Evolutionary conservation across 2,113 vertebrate genomes (phyloP), one percentile per base, ranked within the genome.

Genomic region (Copsychus sechellarum): DNA sequence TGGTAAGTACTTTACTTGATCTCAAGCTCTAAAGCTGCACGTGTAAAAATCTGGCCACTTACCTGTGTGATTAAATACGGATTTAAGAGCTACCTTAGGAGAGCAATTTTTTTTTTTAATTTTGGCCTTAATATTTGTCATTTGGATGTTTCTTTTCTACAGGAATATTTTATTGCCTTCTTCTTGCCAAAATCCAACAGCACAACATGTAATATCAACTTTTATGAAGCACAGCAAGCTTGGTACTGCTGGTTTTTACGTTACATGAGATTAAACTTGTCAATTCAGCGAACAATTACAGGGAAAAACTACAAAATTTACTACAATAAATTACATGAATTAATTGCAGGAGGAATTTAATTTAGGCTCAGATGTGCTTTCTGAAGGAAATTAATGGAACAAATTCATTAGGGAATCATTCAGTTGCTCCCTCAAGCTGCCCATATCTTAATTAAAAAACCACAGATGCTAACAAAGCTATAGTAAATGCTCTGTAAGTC

Each of bases 221-320:
- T 93, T 95, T 88, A 96, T 64, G 74, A 90, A 95, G 62, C 60
- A 70, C 58, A 73, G 73, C 34, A 82, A 94, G 50, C 42, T 91
- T 26, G 19, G 79, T 78, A 69, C 71, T 76, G 67, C 38, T 88
- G 76, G 58, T 47, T 96, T 78, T 96, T 84, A 81, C 16, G 43
- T 96, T 94, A 96, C 92, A 83, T 53, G 67, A 77, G 89, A 96
- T 96, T 84, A 94, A 95, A 87, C n/a, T 88, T 94, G 92, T 90
- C 91, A 94, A 67, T 91, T 90, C 88, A 77, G 64, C 0, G 17
- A 90, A 78, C 76, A 93, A 87, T 85, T 91, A 84, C 67, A 86
- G 58, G 9, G 58, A 79, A 82, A 94, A 93, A 71, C 60, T 61
- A 48, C 50, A 83, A 79, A 70, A 74, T 79, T 88, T 86, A 86